Evolutionary conservation across 2,888 invertebrate genomes (phyloP), one percentile per base, ranked within the genome.

Genomic region (Rhingia rostrata): DNA sequence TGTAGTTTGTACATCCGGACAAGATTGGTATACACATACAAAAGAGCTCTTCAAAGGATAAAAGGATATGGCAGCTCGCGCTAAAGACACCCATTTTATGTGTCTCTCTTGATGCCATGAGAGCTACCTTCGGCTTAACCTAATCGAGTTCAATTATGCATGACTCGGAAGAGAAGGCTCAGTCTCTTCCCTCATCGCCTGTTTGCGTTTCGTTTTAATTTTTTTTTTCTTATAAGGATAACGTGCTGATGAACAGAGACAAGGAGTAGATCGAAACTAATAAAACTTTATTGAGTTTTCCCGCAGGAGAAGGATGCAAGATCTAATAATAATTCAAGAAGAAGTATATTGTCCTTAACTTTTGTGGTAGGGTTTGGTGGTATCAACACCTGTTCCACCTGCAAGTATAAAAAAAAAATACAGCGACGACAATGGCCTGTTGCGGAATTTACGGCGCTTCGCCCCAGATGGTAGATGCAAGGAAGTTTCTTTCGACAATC

Each of bases 61-160:
- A 67, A 75, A 64, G 22, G 45, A 69, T 54, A 60, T 41, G 74
- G 51, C 14, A 43, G 56, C 49, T 66, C 22, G 22, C 22, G 41
- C 61, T 77, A 66, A 58, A 64, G 51, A 54, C 35, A 22, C 58
- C 69, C 43, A n/a, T 43, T 64, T 61, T 70, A 30, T 60, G 30
- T 77, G 53, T 77, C 53, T 72, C 33, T 22, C 54, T 7, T 53
- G 70, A 82, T 77, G 72, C 61, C 54, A 49, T 37, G 53, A 47
- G 43, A 67, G 67, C 83, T 79, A 83, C 83, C 83, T 83, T 83
- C 73, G 73, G 79, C 83, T 83, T 14, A 79, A 74, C 83, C 69
- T 84, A 84, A 84, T 84, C 80, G 80, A 84, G 84, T 84, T 84
- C 84, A 84, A 80, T 84, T 84, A 84, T 84, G 84, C 80, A 84